Evolutionary conservation across 35 echinoderm and acorn worm genomes (phyloP).

Genomic region (Chiridota heheva): DNA sequence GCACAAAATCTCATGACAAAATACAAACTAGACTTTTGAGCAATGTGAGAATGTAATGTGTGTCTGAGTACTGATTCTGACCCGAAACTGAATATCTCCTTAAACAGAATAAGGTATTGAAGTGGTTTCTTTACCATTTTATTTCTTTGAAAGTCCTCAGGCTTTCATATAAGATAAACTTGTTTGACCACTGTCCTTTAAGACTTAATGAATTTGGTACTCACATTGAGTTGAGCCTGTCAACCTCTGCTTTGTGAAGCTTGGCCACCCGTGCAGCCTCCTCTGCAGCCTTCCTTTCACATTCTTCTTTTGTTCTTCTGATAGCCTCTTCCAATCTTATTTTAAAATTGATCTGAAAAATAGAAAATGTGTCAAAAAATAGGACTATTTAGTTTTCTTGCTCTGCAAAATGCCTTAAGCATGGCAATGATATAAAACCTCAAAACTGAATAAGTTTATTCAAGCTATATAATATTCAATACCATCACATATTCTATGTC

Average conservation of each 20-base stretch:
- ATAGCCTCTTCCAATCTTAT: slow-evolving; percentile 73
- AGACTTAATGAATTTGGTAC: slow-evolving; percentile 20
- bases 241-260: slow-evolving; percentile 67
- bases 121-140: too few relatives aligned
- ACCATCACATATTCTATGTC: too few relatives aligned
- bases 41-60: too few relatives aligned
- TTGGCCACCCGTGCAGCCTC: slow-evolving; percentile 76
- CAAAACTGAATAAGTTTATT: background rate
- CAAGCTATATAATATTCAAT: too few relatives aligned
- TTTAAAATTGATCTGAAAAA: slow-evolving; percentile 68
- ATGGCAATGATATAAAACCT: background rate
- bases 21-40: too few relatives aligned
- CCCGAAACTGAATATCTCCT: too few relatives aligned
- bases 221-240: slow-evolving; percentile 78
- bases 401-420: background rate
- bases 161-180: background rate
- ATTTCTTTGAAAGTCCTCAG: too few relatives aligned
- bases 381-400: too few relatives aligned
- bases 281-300: slow-evolving; percentile 83
- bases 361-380: slow-evolving; percentile 15
- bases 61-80: too few relatives aligned
- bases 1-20: too few relatives aligned
- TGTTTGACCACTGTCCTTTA: background rate
- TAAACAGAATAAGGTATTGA: too few relatives aligned
- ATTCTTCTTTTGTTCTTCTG: slow-evolving; percentile 63